phyloP scores from a whole-genome alignment of 53 echinoderm and acorn worm species.

The Pentamera pediparva region DNA sequence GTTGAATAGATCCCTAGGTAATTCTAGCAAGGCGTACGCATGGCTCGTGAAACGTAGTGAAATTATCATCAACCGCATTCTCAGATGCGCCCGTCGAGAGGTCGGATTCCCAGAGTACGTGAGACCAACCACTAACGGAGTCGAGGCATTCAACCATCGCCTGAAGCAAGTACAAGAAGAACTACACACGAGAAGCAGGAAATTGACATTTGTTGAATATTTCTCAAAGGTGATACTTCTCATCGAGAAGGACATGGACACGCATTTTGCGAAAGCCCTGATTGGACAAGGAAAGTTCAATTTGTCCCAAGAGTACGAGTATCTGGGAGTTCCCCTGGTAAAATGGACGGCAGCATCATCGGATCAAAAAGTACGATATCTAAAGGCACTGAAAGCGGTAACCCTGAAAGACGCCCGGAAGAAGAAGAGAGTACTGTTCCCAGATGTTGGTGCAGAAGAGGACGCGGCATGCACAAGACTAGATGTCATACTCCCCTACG shows the following conservation, averaged over 20 bases:
- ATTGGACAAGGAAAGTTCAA: slow-evolving; percentile 30
- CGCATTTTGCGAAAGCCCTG: slow-evolving; percentile 30
- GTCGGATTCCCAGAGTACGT: slow-evolving; percentile 23
- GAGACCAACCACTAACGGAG: slow-evolving; percentile 37
- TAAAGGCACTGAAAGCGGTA: neutral
- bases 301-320: slow-evolving; percentile 23
- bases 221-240: slow-evolving; percentile 35
- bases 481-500: slow-evolving; percentile 34
- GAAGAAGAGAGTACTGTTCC: neutral
- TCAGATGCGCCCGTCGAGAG: slow-evolving; percentile 37
- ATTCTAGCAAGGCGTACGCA: slow-evolving; percentile 31
- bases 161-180: slow-evolving; percentile 36
- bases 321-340: slow-evolving; percentile 8
- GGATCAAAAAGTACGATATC: slow-evolving; percentile 8
- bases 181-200: slow-evolving; percentile 5
- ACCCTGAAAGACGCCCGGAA: slow-evolving; percentile 25
- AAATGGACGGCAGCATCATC: slow-evolving; percentile 26
- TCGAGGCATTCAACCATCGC: slow-evolving; percentile 38
- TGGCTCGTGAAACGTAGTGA: slow-evolving; percentile 29
- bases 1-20: slow-evolving; percentile 17
- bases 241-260: slow-evolving; percentile 41
- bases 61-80: slow-evolving; percentile 27
- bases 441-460: neutral
- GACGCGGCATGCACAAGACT: neutral
- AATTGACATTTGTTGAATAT: slow-evolving; percentile 32